Conservation (phyloP, 2,113 vertebrate genomes). For the Aptenodytes patagonicus region DNA sequence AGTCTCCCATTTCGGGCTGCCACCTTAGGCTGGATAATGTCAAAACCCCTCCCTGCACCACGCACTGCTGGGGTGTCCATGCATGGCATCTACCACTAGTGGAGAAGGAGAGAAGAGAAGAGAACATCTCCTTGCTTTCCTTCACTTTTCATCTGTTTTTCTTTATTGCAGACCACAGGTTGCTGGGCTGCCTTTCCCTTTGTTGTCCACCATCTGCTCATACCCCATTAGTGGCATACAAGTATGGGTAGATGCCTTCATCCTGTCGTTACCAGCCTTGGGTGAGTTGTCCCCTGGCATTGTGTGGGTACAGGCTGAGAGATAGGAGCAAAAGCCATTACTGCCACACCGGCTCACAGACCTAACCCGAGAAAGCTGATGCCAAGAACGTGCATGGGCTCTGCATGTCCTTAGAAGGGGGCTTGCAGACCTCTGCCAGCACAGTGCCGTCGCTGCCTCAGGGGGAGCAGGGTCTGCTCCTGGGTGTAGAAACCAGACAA, state of each 20-base stretch:
- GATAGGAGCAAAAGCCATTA: not conserved
- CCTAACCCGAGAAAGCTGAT: not conserved
- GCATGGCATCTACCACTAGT: fast-evolving
- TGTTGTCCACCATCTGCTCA: not conserved
- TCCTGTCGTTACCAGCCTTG: fast-evolving
- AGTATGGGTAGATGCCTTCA: not conserved
- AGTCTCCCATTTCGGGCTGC: not conserved
- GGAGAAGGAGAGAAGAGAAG: not conserved
- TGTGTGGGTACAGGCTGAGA: not conserved
- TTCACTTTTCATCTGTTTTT: not conserved
- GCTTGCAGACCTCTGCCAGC: not conserved
- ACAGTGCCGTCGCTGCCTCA: fast-evolving
- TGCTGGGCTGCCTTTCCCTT: not conserved
- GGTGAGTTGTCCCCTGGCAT: not conserved
- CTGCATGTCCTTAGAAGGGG: fast-evolving
- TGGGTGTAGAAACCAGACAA: not conserved
- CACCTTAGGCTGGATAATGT: not conserved
- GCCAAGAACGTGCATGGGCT: not conserved
- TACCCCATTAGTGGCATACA: not conserved
- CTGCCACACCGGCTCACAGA: not conserved
- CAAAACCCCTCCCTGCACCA: not conserved
- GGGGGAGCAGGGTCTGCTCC: not conserved
- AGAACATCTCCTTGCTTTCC: not conserved
- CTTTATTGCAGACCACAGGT: not conserved
- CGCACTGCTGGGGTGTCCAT: fast-evolving